A percentile compares a stretch with the other conserved stretches of the same genome.
phyloP scores from a whole-genome alignment of 23 tunicate species.

The Ascidia mentula region DNA sequence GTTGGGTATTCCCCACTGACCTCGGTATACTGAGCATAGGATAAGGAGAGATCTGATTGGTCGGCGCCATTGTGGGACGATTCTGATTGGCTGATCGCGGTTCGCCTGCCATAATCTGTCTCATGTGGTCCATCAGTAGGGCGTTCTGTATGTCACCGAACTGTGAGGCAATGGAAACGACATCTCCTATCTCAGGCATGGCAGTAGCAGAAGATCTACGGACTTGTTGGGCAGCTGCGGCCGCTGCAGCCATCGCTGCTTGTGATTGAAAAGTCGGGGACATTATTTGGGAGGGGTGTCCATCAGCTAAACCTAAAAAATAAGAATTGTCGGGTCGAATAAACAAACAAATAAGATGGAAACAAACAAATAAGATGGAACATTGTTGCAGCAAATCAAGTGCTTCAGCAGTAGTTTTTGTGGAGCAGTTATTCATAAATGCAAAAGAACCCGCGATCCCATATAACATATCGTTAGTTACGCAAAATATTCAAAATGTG shows the following conservation, averaged over 20 bases:
- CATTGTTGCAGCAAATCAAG: no score
- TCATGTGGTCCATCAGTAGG: conserved; percentile 8
- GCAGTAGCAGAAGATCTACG: not conserved
- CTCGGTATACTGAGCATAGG: not conserved
- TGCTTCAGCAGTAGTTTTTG: no score
- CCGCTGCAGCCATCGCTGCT: conserved; percentile 4
- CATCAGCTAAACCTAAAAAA: not conserved
- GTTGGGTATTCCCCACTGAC: not conserved
- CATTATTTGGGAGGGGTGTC: not conserved
- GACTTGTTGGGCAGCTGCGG: not conserved
- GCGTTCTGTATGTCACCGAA: conserved; percentile 21
- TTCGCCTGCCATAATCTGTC: conserved; percentile 1
- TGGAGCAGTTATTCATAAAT: no score
- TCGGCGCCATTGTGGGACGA: not conserved
- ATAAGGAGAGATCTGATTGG: conserved; percentile 23
- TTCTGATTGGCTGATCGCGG: not conserved
- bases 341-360: no score
- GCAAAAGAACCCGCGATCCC: no score
- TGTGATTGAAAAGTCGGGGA: not conserved
- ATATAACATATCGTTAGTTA: no score
- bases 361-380: no score
- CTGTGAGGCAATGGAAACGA: not conserved
- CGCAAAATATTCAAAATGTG: no score
- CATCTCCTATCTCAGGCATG: conserved; percentile 8
- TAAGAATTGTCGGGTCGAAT: no score